Base-by-base conservation (phyloP, 2,797 vertebrate genomes). In the Sebastes vulpes region DNA sequence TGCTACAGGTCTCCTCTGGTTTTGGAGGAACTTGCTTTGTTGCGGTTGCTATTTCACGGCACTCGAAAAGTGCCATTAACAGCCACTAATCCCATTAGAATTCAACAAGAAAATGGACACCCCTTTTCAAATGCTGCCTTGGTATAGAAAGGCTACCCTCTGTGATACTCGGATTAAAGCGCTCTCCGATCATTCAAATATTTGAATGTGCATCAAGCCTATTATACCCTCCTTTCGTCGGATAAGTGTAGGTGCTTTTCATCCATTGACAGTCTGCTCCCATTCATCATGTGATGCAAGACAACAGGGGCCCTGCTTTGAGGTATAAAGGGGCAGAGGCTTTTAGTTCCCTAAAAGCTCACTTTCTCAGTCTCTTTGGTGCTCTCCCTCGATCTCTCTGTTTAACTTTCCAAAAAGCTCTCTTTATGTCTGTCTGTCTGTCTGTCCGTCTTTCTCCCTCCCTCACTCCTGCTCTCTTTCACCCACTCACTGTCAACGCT, bases 301-400 rank as follows among this genome's bases (percentile, higher is more conserved):
- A 89, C 79, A 80, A 89, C 78, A 67, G 57, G 61, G 64, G 35
- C 60, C 65, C 83, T 78, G 86, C 88, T 91, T 86, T 75, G 70
- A 79, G 76, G 80, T 68, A 84, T 65, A 92, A 88, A 81, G 57
- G 65, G 68, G 72, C 42, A 69, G 53, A 64, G 60, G 82, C 89
- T 94, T 92, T 94, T 89, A 90, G 85, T 81, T 79, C 68, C 73
- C 81, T 85, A 82, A 91, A 91, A 85, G 84, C 84, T 90, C 66
- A 54, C 79, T 84, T 72, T 84, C 63, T 69, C 66, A 72, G 29
- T 68, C 74, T 85, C 81, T 81, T 79, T 83, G 80, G 77, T 74
- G 69, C 78, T 78, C 74, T 82, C 73, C 46, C 58, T 83, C 73
- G 9, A 59, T 80, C 31, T 42, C 28, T 76, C 31, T 75, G 58